Base-by-base conservation (phyloP, 1,140 invertebrate genomes). In the Heliconius hermathena region DNA sequence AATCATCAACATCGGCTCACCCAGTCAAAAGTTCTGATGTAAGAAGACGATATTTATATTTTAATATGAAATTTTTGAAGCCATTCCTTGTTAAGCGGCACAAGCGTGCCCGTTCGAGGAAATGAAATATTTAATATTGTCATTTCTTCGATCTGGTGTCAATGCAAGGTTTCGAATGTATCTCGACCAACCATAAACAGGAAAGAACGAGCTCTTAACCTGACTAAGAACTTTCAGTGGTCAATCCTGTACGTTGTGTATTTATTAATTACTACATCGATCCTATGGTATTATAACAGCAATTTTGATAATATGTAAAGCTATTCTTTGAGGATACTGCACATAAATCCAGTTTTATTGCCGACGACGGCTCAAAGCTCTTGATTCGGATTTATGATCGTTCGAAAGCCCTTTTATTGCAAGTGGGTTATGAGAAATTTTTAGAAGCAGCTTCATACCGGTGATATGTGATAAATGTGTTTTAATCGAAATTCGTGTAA, bases 351-450 rank as follows among this genome's bases (percentile, higher is more conserved):
- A 81, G 8, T 81, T 81, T 81, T 81, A 81, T 77, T 77, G 72
- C 72, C n/a, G 60, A 74, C 72, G 57, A 70, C 73, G 60, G 76
- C 73, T 81, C 13, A 81, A 78, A 81, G 75, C 73, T 78, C 73
- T 81, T 81, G 80, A 81, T 78, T 66, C 66, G 73, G 80, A 78
- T 81, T 81, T 81, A 81, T 81, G 80, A 75, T 71, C 29, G n/a
- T 38, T 70, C 60, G 71, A 75, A 81, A 81, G 74, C 76, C 72
- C 76, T 75, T 77, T 80, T 77, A 80, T 76, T 60, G 74, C 79
- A 73, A 46, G 49, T 76, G 74, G 70, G 76, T 77, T 71, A 76
- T 73, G 74, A 66, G 79, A 77, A 77, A 54, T 71, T 77, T 77
- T 77, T 52, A 71, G 70, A 77, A 26, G 18, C 33, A 38, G 3